Evolutionary conservation across 2,888 invertebrate genomes (phyloP), one percentile per base, ranked within the genome.

Genomic region (Philhelius pedissequus): DNA sequence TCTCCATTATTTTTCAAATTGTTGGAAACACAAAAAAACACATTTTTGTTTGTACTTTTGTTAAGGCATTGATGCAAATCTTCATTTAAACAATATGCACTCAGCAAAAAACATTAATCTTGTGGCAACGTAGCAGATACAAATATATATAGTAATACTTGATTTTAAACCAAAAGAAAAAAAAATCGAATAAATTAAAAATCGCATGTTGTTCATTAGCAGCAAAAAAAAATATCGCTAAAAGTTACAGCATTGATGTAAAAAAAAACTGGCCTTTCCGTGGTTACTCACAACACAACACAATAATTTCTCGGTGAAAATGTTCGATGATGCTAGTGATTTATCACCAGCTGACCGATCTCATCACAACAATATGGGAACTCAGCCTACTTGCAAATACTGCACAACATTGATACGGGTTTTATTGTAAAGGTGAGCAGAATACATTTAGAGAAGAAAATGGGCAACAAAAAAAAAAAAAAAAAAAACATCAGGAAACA

Each of bases 61-160:
- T 25, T 50, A 52, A 66, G 54, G 35, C 69, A 78, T 74, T 25
- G 30, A 69, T 69, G 74, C 78, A 83, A 78, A 82, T 73, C 64
- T 43, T 18, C 40, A 73, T 71, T 66, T 35, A 48, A 68, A 60
- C 43, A 40, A 43, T 43, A 18, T 79, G 62, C 69, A 75, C 56
- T 58, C 58, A 43, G 32, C 50, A 69, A 48, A 69, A n/a, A 40
- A 78, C 58, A 74, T 78, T 40, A 58, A 83, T 78, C 74, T 78
- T 73, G 32, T 73, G 60, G 71, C 40, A 38, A 45, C 48, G 50
- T 45, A n/a, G 52, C n/a, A n/a, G n/a, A n/a, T n/a, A n/a, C n/a
- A n/a, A 70, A 64, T 40, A 60, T n/a, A n/a, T n/a, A 40, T 15
- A 27, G 8, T 40, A 13, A n/a, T 4, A 56, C 48, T 56, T 30